A percentile compares a stretch with the other conserved stretches of the same genome.
Evolutionary conservation across 2,797 vertebrate species (phyloP).

Genomic region (Alosa sapidissima): DNA sequence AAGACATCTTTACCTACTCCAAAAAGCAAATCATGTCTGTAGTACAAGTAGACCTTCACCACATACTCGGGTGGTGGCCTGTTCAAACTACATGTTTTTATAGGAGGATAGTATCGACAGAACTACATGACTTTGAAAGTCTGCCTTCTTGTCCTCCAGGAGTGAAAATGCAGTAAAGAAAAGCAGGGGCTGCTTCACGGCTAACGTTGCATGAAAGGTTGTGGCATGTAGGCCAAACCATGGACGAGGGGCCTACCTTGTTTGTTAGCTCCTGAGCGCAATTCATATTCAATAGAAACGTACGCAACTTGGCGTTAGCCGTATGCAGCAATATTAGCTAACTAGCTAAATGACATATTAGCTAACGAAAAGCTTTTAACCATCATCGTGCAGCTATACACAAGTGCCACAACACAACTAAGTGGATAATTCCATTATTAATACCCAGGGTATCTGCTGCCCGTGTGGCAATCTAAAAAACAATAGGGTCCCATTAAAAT

Average conservation of each 20-base stretch:
- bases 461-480: neutral
- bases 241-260: neutral
- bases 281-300: neutral
- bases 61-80: slow-evolving; percentile 67
- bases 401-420: neutral
- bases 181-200: too few relatives aligned
- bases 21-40: slow-evolving; percentile 63
- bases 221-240: neutral
- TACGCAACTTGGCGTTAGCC: neutral
- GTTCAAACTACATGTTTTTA: slow-evolving; percentile 74
- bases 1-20: neutral
- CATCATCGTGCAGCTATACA: neutral
- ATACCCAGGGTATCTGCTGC: neutral
- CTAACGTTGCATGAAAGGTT: neutral
- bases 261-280: neutral
- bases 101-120: slow-evolving; percentile 82
- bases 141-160: slow-evolving; percentile 80
- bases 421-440: neutral
- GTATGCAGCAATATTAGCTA: too few relatives aligned
- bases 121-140: slow-evolving; percentile 63
- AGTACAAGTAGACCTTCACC: slow-evolving; percentile 71
- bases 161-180: neutral
- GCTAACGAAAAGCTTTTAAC: neutral
- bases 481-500: neutral
- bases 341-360: neutral